Conservation (phyloP, 1,140 invertebrate species). For the Psix sp. region DNA sequence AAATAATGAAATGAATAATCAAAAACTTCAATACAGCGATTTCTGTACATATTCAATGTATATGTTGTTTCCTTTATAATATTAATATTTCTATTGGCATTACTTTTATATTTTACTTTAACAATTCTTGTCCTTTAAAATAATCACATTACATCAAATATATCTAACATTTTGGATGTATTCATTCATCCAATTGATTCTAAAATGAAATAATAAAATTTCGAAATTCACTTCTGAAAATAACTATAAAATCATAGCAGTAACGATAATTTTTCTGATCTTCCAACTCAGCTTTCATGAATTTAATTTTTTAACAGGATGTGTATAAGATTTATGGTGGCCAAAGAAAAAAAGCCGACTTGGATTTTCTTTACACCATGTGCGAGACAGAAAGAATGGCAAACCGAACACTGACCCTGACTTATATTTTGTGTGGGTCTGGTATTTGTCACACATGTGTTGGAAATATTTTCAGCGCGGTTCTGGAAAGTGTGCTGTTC, state of each 20-base stretch:
- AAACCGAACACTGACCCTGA: conserved; percentile 15
- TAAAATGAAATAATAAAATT: too few species aligned
- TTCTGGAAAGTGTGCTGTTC: conserved; percentile 7
- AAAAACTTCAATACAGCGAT: too few species aligned
- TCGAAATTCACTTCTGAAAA: too few species aligned
- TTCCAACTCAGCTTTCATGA: too few species aligned
- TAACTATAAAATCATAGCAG: too few species aligned
- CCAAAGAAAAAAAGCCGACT: conserved; percentile 9
- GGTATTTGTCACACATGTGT: conserved; percentile 26
- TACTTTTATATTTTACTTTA: too few species aligned
- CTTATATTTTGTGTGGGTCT: conserved; percentile 9
- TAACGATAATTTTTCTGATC: too few species aligned
- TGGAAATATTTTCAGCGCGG: conserved; percentile 7
- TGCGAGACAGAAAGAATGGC: conserved; percentile 18
- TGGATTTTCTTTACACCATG: conserved; percentile 13
- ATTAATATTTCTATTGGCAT: too few species aligned
- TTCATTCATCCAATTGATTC: not conserved
- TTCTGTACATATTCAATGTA: too few species aligned
- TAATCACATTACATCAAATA: not conserved
- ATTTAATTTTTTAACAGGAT: conserved; percentile 17
- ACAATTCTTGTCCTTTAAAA: not conserved
- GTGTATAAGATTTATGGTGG: conserved; percentile 21
- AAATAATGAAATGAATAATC: too few species aligned
- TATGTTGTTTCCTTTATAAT: too few species aligned
- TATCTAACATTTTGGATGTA: not conserved